Base-by-base conservation (phyloP, 1,140 invertebrate species). In the Meloidogyne floridensis region DNA sequence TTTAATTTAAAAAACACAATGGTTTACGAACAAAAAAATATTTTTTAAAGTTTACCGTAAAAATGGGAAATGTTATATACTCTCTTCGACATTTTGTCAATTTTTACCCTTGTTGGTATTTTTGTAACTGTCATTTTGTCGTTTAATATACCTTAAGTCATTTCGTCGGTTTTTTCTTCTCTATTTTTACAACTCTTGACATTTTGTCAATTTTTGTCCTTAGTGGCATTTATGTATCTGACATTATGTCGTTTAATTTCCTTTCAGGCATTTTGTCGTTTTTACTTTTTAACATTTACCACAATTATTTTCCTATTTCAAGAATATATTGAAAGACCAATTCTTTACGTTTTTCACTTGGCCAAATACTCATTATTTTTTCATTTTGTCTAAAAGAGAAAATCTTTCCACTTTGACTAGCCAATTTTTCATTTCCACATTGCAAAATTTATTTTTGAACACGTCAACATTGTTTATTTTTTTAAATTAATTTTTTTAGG, bases 391-490 rank as follows among this genome's bases (percentile, higher is more conserved):
- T 6, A 4, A 75, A 54, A 2, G 73, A 11, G n/a, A 75, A 75
- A 75, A 32, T 32, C 32, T 79, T 80, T 53, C 13, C 47, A n/a
- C 32, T 80, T 74, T 53, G 32, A 47, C 59, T 51, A 3, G 69
- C 70, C 10, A 10, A 10, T 10, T 71, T 18, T 10, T 18, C 43
- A 54, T 20, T 53, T 51, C n/a, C 15, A 20, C 8, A 53, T 73
- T 73, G 47, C 59, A n/a, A n/a, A n/a, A n/a, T 65, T 65, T 65
- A 5, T 65, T 65, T 59, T 18, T 51, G 43, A 47, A 43, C 73
- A 75, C 32, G 72, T 73, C 72, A 20, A 75, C 47, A 32, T 47
- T 43, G 15, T 75, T 75, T 47, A 6, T 47, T 47, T 6, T 6
- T 47, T 75, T 51, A 73, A 20, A 13, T 42, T 47, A 43, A 43